Base-by-base conservation (phyloP, 1,140 invertebrate species). In the Nebria ingens region DNA sequence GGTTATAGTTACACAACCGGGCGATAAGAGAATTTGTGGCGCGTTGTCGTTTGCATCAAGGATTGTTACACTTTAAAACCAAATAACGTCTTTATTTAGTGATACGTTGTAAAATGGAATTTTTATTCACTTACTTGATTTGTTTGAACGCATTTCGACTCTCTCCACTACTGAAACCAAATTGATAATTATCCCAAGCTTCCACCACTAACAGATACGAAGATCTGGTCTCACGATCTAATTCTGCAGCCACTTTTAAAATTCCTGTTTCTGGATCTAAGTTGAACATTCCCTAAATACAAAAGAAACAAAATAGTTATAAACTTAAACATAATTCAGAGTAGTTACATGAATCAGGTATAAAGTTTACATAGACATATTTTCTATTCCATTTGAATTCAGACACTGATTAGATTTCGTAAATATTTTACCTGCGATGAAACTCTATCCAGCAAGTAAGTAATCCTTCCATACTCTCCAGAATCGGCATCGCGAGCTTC, bases 121-220 rank as follows among this genome's bases (percentile, higher is more conserved):
- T 11, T 58, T 52, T 53, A 55, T 54, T 50, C 45, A 75, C 81
- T 79, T 74, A 90, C 87, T 85, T 82, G 34, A 94, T 82, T 70
- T 93, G 91, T 72, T 93, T 93, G 65, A 94, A 94, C 13, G 90
- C 87, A 70, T 93, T 93, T 53, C 92, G 77, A 63, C 89, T 93
- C 68, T 95, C 91, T 2, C 89, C 90, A 53, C 83, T 84, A n/a
- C 86, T 78, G 66, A 90, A 92, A 1, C 91, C 91, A 70, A 89
- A 93, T 65, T 93, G 89, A 71, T 93, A 94, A 71, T 95, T 95
- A 68, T 96, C 93, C 88, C 90, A 93, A 1, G 91, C 92, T 71
- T 96, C 90, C 11, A 94, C 84, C 0, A 95, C 86, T 9, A 96
- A 72, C 56, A 85, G 81, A 68, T 92, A 95, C 3, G 73, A 79